Evolutionary conservation across 2,888 invertebrate genomes (phyloP).

Genomic region (Sarcophaga subvicina): DNA sequence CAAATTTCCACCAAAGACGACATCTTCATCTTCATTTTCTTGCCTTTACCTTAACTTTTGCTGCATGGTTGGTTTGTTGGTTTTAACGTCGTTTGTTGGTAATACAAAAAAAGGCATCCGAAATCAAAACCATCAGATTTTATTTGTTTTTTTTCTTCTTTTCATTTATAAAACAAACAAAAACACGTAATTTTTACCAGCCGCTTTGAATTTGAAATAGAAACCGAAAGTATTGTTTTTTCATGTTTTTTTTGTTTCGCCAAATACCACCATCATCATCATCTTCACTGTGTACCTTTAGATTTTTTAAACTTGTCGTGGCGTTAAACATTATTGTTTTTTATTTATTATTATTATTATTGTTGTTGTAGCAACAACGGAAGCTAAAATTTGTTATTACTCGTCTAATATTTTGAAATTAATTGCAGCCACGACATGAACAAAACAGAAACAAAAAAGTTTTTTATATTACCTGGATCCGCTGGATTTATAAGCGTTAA

Average conservation of each 20-base stretch:
- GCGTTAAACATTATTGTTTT: neutral
- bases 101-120: too few species aligned
- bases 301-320: neutral
- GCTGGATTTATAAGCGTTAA: neutral
- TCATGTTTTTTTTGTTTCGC: too few species aligned
- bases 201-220: neutral
- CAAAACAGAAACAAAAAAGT: neutral
- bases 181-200: neutral
- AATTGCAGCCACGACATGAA: constrained; percentile 43
- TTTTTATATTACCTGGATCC: neutral
- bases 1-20: neutral
- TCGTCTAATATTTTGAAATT: constrained; percentile 14
- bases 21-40: neutral
- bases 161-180: too few species aligned
- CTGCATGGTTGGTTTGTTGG: neutral
- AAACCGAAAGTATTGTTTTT: neutral
- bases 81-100: neutral
- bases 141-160: too few species aligned
- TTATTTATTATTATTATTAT: neutral
- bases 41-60: neutral
- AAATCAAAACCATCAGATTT: too few species aligned
- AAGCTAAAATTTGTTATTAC: constrained; percentile 47
- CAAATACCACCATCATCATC: too few species aligned
- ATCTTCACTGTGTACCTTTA: neutral
- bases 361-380: constrained; percentile 45